phyloP scores from a whole-genome alignment of 2,113 vertebrate genomes.

The Sporophila hypoxantha region DNA sequence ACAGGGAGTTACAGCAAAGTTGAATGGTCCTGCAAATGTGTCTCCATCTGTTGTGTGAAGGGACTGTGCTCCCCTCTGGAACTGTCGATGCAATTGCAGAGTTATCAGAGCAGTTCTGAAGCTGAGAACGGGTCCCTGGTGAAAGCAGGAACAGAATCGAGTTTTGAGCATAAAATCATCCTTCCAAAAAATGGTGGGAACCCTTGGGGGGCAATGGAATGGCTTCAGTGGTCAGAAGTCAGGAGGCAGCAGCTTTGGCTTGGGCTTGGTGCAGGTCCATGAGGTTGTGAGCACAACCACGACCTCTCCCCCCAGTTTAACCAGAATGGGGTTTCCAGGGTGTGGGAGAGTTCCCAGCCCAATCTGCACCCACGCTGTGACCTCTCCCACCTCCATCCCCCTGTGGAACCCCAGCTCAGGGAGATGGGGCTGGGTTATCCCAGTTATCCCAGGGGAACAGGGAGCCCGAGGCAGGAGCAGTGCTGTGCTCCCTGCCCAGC shows the following conservation, averaged over 20 bases:
- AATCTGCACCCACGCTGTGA: not conserved
- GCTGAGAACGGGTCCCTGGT: not conserved
- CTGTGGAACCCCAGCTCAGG: accelerated
- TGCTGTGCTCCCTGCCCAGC: too few relatives aligned
- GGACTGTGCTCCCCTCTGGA: not conserved
- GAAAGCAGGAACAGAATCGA: not conserved
- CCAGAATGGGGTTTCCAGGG: accelerated
- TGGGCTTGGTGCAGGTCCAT: not conserved
- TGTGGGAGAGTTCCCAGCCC: accelerated
- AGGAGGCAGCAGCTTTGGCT: not conserved
- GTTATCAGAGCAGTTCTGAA: slow-evolving; percentile 25
- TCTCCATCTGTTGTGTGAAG: slow-evolving; percentile 42
- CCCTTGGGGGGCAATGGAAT: not conserved
- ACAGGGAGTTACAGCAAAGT: not conserved
- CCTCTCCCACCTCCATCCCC: not conserved
- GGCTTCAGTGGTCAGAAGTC: not conserved
- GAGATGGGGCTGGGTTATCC: not conserved
- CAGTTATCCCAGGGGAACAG: accelerated
- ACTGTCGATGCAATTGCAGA: not conserved
- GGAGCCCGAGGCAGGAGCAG: not conserved
- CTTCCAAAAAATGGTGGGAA: not conserved
- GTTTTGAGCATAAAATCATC: not conserved
- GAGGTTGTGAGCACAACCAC: not conserved
- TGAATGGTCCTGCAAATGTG: not conserved
- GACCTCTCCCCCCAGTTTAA: accelerated